A percentile compares a stretch with the other conserved stretches of the same genome.
Evolutionary conservation across 2,113 vertebrate species (phyloP).

Genomic region (Sphyrna mokarran): DNA sequence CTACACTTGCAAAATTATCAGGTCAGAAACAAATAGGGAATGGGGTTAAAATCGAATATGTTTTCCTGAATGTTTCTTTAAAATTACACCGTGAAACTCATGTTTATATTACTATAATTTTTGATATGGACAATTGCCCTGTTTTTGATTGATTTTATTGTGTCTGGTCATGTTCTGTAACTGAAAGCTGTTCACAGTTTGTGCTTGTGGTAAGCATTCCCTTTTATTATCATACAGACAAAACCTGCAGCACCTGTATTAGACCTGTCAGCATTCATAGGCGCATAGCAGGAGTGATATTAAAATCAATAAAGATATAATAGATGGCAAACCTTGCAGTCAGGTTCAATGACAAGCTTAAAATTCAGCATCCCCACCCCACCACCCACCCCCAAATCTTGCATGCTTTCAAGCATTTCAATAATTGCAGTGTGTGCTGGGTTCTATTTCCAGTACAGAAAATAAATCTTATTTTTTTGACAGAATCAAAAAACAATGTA

Average conservation of each 20-base stretch:
- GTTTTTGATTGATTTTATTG: not conserved
- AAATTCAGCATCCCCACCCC: not conserved
- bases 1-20: not conserved
- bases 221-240: not conserved
- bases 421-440: not conserved
- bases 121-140: not conserved
- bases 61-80: not conserved
- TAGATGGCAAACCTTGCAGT: not conserved
- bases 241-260: not conserved
- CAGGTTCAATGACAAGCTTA: not conserved
- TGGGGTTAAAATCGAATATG: not conserved
- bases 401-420: not conserved
- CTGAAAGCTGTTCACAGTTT: not conserved
- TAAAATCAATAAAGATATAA: slow-evolving; percentile 12
- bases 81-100: not conserved
- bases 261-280: not conserved
- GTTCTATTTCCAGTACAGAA: not conserved
- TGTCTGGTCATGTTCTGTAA: not conserved
- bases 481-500: not conserved
- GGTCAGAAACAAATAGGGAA: not conserved
- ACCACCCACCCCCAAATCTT: not conserved
- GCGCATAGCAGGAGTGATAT: not conserved
- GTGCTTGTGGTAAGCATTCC: not conserved
- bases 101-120: not conserved
- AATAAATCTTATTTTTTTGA: not conserved